phyloP scores from a whole-genome alignment of 2,888 invertebrate genomes.

The Seira musarum region DNA sequence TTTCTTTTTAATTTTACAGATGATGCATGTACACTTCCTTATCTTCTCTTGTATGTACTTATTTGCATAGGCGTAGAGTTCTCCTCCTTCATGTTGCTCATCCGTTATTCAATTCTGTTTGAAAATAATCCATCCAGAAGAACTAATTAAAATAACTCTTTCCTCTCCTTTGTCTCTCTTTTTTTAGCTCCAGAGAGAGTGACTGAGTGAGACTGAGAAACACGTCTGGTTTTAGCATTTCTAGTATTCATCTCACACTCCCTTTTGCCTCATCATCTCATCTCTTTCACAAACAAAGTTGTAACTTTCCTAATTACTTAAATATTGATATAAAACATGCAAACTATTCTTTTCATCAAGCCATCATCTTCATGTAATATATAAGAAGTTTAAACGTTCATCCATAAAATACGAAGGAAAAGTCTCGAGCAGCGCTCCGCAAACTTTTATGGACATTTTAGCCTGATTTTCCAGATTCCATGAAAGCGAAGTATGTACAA shows the following conservation, averaged over 20 bases:
- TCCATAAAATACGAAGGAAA: not conserved
- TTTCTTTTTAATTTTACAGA: not conserved
- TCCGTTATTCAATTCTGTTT: conserved; percentile 35
- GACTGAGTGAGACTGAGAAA: too few relatives aligned
- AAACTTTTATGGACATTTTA: not conserved
- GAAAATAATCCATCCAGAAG: conserved; percentile 54
- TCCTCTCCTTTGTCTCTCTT: conserved; percentile 10
- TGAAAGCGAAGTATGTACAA: not conserved
- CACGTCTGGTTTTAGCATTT: not conserved
- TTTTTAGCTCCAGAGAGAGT: too few relatives aligned
- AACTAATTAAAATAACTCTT: conserved; percentile 52
- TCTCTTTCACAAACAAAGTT: conserved; percentile 28
- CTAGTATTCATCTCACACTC: not conserved
- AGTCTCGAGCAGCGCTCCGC: not conserved
- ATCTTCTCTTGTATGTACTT: not conserved
- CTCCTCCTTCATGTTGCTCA: not conserved
- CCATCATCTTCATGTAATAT: conserved; percentile 17
- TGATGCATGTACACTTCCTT: not conserved
- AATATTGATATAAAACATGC: conserved; percentile 50
- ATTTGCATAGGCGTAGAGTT: too few relatives aligned
- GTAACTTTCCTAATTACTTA: conserved; percentile 55
- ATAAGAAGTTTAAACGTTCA: not conserved
- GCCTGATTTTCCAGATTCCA: not conserved
- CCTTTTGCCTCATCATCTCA: conserved; percentile 8
- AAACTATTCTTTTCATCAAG: conserved; percentile 30